Evolutionary conservation across 2,797 vertebrate species (phyloP), one percentile per base, ranked within the genome.

Genomic region (Gouania willdenowi): DNA sequence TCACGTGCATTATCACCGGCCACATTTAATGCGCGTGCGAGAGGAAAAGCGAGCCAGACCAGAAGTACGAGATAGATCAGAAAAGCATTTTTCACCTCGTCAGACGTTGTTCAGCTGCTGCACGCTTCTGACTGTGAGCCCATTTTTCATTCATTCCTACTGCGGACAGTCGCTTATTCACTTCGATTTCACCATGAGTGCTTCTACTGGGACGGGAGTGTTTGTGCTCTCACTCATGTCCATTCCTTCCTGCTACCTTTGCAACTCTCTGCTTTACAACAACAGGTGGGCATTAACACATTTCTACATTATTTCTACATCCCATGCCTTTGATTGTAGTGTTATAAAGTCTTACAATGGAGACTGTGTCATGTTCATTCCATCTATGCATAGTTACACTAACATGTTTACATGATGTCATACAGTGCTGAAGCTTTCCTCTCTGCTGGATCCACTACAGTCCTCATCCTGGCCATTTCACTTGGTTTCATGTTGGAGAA

Each of bases 171-270:
- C 11, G 6, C 25, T 35, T n/a, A 5, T 9, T 30, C 1, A 27
- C 4, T n/a, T n/a, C n/a, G n/a, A 14, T 41, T 56, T 57, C 58
- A 9, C 46, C 32, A 94, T 94, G 93, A 93, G 86, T 46, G 92
- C 89, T 31, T 89, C 92, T 24, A 90, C 92, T 2, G 93, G 93
- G 66, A 95, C 93, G 1, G 89, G 92, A 22, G 92, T 93, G 54
- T 97, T 97, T 62, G 71, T 94, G 15, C 63, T 97, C 58, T 94
- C 93, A 32, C 71, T 95, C 49, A 89, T 88, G 60, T 92, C 94
- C 63, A 91, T 97, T 63, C 94, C 92, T 25, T 83, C 87, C 71
- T 92, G 91, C 21, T 94, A 90, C 51, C 52, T 93, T 44, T 92
- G 91, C 64, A 94, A 95, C 74, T 79, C 83, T 34, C 60, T 92